Conservation (phyloP, 1,140 invertebrate species). For the Hylaeus anthracinus region DNA sequence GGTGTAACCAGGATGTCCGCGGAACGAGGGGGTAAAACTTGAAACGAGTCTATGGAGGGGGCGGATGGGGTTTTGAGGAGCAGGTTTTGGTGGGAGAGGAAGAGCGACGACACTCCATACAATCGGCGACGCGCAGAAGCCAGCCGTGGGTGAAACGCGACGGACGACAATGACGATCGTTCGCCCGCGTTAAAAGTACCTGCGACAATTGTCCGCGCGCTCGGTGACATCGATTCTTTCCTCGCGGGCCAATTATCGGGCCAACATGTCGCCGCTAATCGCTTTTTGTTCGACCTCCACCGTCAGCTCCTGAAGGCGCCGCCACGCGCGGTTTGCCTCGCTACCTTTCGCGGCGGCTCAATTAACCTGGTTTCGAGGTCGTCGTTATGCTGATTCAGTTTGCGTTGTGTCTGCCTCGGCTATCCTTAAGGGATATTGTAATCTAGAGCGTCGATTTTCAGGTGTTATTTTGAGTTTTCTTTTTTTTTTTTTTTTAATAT, state of each 20-base stretch:
- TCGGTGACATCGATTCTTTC: constrained; percentile 49
- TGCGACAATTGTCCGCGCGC: constrained; percentile 30
- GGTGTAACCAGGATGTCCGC: constrained; percentile 48
- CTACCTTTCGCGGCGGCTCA: not conserved
- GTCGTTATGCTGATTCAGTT: too few species aligned
- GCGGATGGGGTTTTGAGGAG: too few species aligned
- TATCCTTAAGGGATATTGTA: too few species aligned
- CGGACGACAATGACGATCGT: constrained; percentile 48
- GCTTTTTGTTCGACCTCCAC: constrained; percentile 4
- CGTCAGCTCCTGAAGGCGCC: not conserved
- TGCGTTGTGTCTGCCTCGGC: too few species aligned
- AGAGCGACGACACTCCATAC: constrained; percentile 11
- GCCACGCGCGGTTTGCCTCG: not conserved
- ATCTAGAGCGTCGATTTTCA: too few species aligned
- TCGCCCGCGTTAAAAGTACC: constrained; percentile 36
- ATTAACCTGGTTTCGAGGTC: not conserved
- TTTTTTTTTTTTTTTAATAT: too few species aligned
- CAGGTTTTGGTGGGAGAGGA: not conserved
- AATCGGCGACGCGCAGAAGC: constrained; percentile 25
- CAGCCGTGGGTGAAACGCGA: constrained; percentile 38
- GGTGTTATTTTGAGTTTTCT: too few species aligned
- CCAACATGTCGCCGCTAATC: constrained; percentile 20
- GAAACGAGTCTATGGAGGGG: constrained; percentile 10
- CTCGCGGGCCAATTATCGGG: constrained; percentile 34
- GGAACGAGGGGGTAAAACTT: not conserved